Conservation (phyloP, 1,140 invertebrate genomes). For the Chironomus striatipennis region DNA sequence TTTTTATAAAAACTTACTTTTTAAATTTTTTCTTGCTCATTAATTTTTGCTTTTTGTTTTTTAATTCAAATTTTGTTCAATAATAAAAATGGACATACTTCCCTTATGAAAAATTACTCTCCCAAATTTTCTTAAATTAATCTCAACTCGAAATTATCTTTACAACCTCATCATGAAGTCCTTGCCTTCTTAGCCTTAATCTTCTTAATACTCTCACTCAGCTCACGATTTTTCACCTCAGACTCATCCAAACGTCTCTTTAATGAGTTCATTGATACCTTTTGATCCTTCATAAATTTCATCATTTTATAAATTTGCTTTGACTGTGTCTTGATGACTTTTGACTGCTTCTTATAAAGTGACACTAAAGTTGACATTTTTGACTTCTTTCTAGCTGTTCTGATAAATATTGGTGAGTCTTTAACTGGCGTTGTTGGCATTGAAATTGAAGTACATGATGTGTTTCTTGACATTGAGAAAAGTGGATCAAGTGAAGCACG, state of each 20-base stretch:
- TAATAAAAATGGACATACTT: no score
- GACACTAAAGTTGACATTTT: background rate
- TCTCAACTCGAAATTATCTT: no score
- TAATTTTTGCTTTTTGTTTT: no score
- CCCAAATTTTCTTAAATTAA: no score
- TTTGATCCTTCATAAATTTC: background rate
- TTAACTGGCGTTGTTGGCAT: background rate
- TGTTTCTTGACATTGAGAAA: background rate
- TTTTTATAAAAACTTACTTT: no score
- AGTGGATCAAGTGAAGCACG: background rate
- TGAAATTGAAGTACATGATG: background rate
- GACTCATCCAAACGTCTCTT: background rate
- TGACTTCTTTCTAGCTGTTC: background rate
- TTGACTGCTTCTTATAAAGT: background rate
- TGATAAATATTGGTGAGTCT: background rate
- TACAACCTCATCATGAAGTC: no score
- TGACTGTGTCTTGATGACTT: slow-evolving; percentile 1
- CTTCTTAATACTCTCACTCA: background rate
- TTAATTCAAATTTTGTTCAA: no score
- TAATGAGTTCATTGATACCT: background rate
- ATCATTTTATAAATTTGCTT: slow-evolving; percentile 16
- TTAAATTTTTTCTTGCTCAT: no score
- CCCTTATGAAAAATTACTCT: no score
- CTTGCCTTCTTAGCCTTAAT: background rate
- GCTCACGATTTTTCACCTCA: slow-evolving; percentile 8